Conservation (phyloP, 2,888 invertebrate species). For the Agrochola circellaris region DNA sequence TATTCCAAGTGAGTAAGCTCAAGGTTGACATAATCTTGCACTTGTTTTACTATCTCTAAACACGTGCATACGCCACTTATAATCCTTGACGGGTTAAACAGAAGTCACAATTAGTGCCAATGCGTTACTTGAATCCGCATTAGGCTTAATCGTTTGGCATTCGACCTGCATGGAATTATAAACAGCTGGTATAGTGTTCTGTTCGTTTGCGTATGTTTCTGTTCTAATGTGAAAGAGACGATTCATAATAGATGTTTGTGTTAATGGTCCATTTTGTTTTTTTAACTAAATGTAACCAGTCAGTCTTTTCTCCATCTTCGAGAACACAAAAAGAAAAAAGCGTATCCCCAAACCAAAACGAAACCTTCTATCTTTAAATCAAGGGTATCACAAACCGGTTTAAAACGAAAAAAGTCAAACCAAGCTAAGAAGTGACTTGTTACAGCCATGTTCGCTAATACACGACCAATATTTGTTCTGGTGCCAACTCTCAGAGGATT, state of each 20-base stretch:
- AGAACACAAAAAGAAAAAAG: slow-evolving; percentile 26
- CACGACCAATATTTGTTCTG: slow-evolving; percentile 86
- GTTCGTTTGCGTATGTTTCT: slow-evolving; percentile 16
- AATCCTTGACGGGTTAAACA: slow-evolving; percentile 43
- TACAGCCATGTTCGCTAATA: slow-evolving; percentile 82
- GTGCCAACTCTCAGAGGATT: slow-evolving; percentile 77
- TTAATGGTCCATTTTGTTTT: neutral
- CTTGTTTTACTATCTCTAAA: slow-evolving; percentile 7
- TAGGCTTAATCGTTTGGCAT: slow-evolving; percentile 57
- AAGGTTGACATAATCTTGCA: neutral
- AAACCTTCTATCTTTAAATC: slow-evolving; percentile 57
- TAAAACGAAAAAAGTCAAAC: slow-evolving; percentile 66
- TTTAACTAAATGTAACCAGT: neutral
- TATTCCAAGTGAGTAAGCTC: neutral
- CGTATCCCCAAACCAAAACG: slow-evolving; percentile 16
- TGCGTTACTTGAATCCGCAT: slow-evolving; percentile 57
- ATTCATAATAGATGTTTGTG: neutral
- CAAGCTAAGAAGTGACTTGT: slow-evolving; percentile 80
- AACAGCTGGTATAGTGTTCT: slow-evolving; percentile 30
- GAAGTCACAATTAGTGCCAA: slow-evolving; percentile 56
- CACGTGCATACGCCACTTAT: slow-evolving; percentile 17
- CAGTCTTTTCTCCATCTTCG: slow-evolving; percentile 8
- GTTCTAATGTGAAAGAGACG: neutral
- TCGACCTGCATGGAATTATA: slow-evolving; percentile 55
- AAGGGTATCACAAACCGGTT: slow-evolving; percentile 61